Conservation (phyloP, 2,797 vertebrate genomes). For the Ciconia nigra region DNA sequence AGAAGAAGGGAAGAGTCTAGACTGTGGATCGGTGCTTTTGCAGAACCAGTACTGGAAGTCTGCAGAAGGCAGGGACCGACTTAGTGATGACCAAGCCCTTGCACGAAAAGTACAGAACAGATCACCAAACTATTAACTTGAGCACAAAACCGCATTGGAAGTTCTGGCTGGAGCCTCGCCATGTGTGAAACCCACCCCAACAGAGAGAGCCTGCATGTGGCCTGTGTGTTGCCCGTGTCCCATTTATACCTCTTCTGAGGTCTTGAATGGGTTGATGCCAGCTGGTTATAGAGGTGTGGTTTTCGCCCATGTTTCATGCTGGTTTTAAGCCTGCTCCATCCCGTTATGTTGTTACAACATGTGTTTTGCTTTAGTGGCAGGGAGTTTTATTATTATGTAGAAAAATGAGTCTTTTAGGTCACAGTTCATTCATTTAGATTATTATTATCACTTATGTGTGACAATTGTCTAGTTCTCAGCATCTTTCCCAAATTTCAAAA, state of each 20-base stretch:
- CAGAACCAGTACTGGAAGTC: not conserved
- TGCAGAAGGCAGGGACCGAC: not conserved
- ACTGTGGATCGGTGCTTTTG: not conserved
- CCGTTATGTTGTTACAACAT: not conserved
- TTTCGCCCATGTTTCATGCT: not conserved
- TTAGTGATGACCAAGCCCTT: not conserved
- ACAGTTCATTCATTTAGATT: not conserved
- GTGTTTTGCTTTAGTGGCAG: not conserved
- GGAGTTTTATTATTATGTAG: not conserved
- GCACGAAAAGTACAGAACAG: not conserved
- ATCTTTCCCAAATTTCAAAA: not conserved
- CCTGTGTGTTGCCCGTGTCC: accelerated
- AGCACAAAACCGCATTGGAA: not conserved
- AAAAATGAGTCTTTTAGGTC: not conserved
- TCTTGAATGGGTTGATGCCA: not conserved
- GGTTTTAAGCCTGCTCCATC: not conserved
- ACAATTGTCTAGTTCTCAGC: not conserved
- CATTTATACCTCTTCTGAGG: not conserved
- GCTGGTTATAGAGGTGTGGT: not conserved
- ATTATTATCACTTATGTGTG: not conserved
- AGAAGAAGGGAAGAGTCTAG: not conserved
- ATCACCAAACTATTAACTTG: not conserved
- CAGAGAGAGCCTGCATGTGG: not conserved
- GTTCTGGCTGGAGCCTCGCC: not conserved
- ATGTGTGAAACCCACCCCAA: not conserved